Evolutionary conservation across 2,888 invertebrate species (phyloP), one percentile per base, ranked within the genome.

Genomic region (Linnaemya vulpina): DNA sequence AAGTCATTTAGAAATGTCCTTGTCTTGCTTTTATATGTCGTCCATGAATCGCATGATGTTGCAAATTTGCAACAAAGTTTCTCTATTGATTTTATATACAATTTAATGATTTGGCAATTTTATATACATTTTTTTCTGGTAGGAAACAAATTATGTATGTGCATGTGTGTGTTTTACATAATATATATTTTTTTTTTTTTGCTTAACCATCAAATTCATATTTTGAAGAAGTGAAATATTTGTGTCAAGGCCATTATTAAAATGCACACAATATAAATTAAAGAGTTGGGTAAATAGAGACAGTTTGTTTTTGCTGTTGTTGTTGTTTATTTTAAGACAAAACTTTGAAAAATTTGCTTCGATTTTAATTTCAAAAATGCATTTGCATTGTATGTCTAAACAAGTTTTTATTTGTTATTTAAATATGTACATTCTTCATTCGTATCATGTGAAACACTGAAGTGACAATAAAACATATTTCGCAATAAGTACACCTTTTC

Each of bases 211-310:
- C 22, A 65, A 15, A 49, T n/a, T 49, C 51, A 38, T 53, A 10
- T 30, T 13, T 43, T 15, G 9, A 43, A 65, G 15, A 55, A 43
- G 5, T 20, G 38, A 81, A 53, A 55, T 53, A 81, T 75, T 62
- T 63, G 53, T 81, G 75, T 70, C 81, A 76, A 81, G 75, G 81
- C 55, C 75, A 43, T 75, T 3, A 20, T 13, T 51, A 68, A 68
- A 62, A 80, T 17, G 35, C n/a, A 68, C 20, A 40, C n/a, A 62
- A 58, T 20, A 58, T 15, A 4, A 0, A 22, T 38, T 0, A 73
- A 13, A 22, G 1, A 40, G 22, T 9, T 43, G 8, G 38, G 30
- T 11, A 22, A 46, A 10, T 10, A 65, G 46, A 60, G 35, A 35
- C 11, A 20, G 25, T 43, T 22, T 43, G 5, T 20, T 15, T 3